Conservation (phyloP, 2,797 vertebrate genomes). For the Neosalanx taihuensis region DNA sequence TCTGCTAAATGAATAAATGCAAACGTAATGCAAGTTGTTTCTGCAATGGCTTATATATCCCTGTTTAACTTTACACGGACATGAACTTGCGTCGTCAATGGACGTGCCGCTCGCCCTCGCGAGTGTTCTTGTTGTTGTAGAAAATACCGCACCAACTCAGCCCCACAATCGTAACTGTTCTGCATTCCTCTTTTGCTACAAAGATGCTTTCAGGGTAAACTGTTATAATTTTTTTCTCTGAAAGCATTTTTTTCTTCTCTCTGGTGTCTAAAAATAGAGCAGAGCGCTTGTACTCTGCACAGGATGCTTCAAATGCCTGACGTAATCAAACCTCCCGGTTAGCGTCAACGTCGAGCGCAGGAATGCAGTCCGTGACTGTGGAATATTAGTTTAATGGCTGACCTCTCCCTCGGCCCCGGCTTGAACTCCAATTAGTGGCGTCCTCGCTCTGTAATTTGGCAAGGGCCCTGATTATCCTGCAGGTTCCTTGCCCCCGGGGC, state of each 20-base stretch:
- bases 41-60: slow-evolving; percentile 31
- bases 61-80: slow-evolving; percentile 41
- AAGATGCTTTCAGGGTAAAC: slow-evolving; percentile 47
- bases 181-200: slow-evolving; percentile 51
- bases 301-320: slow-evolving; percentile 37
- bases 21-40: slow-evolving; percentile 41
- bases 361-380: slow-evolving; percentile 63
- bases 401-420: slow-evolving; percentile 51
- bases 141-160: slow-evolving; percentile 30
- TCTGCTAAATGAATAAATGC: neutral
- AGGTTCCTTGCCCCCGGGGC: slow-evolving; percentile 51
- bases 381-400: slow-evolving; percentile 63
- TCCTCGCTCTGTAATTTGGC: slow-evolving; percentile 69
- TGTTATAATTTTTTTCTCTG: slow-evolving; percentile 56
- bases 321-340: slow-evolving; percentile 43
- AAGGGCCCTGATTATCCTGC: slow-evolving; percentile 57
- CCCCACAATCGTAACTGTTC: slow-evolving; percentile 26
- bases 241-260: slow-evolving; percentile 47
- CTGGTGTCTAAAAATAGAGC: slow-evolving; percentile 46
- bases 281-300: slow-evolving; percentile 2
- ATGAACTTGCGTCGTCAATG: slow-evolving; percentile 21
- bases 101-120: neutral
- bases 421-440: slow-evolving; percentile 57
- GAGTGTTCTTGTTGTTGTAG: slow-evolving; percentile 26
- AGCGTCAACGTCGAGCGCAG: slow-evolving; percentile 46